Evolutionary conservation across 2,888 invertebrate genomes (phyloP).

Genomic region (Torymus aiolomorphi): DNA sequence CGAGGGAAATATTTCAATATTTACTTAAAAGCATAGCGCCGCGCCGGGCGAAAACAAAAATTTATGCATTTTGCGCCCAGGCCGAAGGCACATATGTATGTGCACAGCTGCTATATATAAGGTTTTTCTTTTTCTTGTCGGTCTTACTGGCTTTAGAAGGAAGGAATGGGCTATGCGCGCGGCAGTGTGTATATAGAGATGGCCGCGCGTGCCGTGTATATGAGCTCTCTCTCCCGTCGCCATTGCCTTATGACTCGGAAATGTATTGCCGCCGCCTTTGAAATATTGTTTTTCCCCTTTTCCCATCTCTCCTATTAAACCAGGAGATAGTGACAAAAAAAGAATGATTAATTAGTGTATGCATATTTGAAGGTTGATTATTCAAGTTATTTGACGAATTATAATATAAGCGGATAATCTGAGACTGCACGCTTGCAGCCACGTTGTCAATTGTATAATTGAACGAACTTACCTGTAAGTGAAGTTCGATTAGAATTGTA

Average conservation of each 20-base stretch:
- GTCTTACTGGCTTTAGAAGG: background rate
- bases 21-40: constrained; percentile 65
- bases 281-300: constrained; percentile 32
- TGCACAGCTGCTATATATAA: background rate
- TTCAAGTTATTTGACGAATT: too few species aligned
- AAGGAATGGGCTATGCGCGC: too few species aligned
- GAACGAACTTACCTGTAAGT: too few species aligned
- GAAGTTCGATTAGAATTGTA: too few species aligned
- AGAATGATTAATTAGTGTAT: too few species aligned
- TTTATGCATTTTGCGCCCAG: constrained; percentile 61
- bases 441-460: too few species aligned
- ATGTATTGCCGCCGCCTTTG: constrained; percentile 30
- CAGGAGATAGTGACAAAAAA: too few species aligned
- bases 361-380: too few species aligned
- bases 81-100: constrained; percentile 28
- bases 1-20: constrained; percentile 70
- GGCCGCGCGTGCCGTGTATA: background rate
- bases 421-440: too few species aligned
- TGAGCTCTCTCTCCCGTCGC: background rate
- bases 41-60: constrained; percentile 60
- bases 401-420: too few species aligned
- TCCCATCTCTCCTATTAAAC: too few species aligned
- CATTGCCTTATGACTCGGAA: constrained; percentile 11
- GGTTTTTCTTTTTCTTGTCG: constrained; percentile 48
- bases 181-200: background rate